Evolutionary conservation across 92 coral and sea anemone genomes (phyloP), one percentile per base, ranked within the genome.

Genomic region (Pocillopora grandis): DNA sequence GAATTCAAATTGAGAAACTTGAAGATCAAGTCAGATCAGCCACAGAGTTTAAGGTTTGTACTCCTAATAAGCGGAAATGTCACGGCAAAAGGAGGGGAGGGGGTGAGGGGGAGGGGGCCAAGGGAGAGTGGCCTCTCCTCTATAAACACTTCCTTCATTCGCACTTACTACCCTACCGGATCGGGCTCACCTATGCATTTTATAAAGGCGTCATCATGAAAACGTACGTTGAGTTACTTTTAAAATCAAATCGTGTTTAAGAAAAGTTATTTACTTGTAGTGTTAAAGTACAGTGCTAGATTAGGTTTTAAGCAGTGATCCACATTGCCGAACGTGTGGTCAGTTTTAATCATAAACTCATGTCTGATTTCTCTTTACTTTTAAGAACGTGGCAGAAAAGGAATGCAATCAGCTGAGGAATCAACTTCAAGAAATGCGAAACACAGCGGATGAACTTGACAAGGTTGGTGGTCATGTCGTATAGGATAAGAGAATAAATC

Each of bases 21-120:
- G 97, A 97, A 74, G 98, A 97, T 56, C 90, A 97, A 80, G 76
- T 94, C 72, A 91, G 95, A 62, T 88, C 94, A 9, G 81, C 86
- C 12, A 72, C 87, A 27, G 97, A 97, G 63, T 61, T 78, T 17
- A 97, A 91, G 97, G 99, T 94, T 61, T 52, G 80, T 83, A 66
- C 13, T 9, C 61, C 1, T 2, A 18, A 2, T 35, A 13, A 12
- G 9, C 10, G 1, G n/a, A 27, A 14, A 12, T 31, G 1, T 42
- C 15, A 27, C 21, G 42, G 13, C 42, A 59, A 59, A 59, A 12
- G 62, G 62, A 10, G 14, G 52, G 8, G 4, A 42, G 5, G 52
- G 52, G 52, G 31, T 0, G 31, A 27, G 31, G 31, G 31, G 31
- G 31, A 27, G 31, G 31, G 31, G 31, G 31, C 0, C 1, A 42